Evolutionary conservation across 1,140 invertebrate species (phyloP), one percentile per base, ranked within the genome.

Genomic region (Kradibia gibbosae): DNA sequence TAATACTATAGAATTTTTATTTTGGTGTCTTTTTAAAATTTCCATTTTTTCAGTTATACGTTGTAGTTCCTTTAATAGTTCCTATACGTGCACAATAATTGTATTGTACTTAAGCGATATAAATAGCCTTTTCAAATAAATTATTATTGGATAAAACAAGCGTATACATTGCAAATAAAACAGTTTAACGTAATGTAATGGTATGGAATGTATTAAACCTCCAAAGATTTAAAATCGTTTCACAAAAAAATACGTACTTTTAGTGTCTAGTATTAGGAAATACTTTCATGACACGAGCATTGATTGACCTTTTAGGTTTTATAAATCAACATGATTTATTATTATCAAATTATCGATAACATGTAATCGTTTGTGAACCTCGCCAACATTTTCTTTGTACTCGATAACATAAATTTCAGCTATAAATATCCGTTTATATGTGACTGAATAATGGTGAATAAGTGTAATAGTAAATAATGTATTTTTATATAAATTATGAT

Each of bases 1-100:
- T 81, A 81, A 70, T 71, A 57, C 62, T 81, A 81, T 75, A 11
- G 20, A 62, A 67, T 20, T 70, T 25, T 76, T 60, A 48, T 81
- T 81, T 81, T 81, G 80, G 73, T 81, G 73, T 76, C 15, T 73
- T 39, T 62, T 55, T n/a, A 80, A 28, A 74, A 73, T 73, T 79
- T 72, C 31, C 36, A 39, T 57, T 57, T 45, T 79, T 53, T 11
- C 50, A 17, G 4, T 53, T 45, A 42, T 80, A 80, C 74, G 22
- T 65, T 31, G 48, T 39, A 67, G 31, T 67, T 10, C 72, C 7
- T 80, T 73, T 42, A 34, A 73, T 45, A 2, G 25, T 28, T 80
- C 62, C 5, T 48, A 48, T n/a, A 72, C 20, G 60, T 31, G 7
- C 39, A 62, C 25, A 72, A 72, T 11, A 72, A 31, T 60, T 31